phyloP scores from a whole-genome alignment of 2,888 invertebrate species.

The Parthenolecanium corni region DNA sequence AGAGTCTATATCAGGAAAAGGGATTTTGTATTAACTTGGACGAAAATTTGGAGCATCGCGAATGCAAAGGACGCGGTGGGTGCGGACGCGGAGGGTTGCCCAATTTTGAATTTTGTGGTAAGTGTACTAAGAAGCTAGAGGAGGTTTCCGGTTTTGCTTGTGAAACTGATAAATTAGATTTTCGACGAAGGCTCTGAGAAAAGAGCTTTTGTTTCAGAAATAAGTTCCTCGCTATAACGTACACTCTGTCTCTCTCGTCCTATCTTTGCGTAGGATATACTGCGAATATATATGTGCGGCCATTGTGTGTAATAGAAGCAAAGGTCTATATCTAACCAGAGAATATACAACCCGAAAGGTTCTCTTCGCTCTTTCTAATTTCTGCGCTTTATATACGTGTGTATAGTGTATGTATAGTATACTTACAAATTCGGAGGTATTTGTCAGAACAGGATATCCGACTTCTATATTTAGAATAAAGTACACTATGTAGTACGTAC shows the following conservation, averaged over 20 bases:
- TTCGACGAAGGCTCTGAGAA: slow-evolving; percentile 27
- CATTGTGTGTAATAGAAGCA: slow-evolving; percentile 24
- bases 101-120: slow-evolving; percentile 25
- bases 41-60: slow-evolving; percentile 14
- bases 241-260: too few relatives aligned
- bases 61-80: not conserved
- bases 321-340: slow-evolving; percentile 10
- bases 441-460: slow-evolving; percentile 28
- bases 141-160: slow-evolving; percentile 28
- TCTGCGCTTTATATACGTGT: slow-evolving; percentile 13
- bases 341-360: slow-evolving; percentile 5
- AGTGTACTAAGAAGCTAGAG: slow-evolving; percentile 27
- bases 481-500: not conserved
- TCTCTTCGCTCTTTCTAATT: slow-evolving; percentile 26
- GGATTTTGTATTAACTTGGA: slow-evolving; percentile 26
- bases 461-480: slow-evolving; percentile 10
- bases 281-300: not conserved
- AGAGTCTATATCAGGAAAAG: slow-evolving; percentile 24
- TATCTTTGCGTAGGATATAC: too few relatives aligned
- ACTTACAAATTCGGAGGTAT: slow-evolving; percentile 28
- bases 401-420: too few relatives aligned
- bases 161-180: slow-evolving; percentile 27
- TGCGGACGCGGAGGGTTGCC: slow-evolving; percentile 19
- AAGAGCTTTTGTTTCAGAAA: slow-evolving; percentile 27
- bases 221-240: not conserved